phyloP scores from a whole-genome alignment of 2,888 invertebrate genomes.

The Calameuta pallipes region DNA sequence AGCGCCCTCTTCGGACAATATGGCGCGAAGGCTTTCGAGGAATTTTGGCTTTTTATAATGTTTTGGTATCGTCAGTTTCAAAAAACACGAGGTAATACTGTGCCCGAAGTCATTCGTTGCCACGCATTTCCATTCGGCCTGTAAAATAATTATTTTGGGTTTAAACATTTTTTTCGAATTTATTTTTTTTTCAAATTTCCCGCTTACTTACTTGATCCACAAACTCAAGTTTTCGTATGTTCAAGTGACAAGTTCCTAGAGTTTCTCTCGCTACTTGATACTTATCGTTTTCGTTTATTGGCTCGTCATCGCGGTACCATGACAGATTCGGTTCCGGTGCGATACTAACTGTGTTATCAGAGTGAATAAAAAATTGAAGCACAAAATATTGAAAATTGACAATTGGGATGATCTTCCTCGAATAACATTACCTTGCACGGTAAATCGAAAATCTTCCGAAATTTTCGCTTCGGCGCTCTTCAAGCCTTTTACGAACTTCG shows the following conservation, averaged over 20 bases:
- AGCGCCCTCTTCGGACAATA: constrained; percentile 88
- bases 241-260: constrained; percentile 78
- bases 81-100: constrained; percentile 87
- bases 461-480: constrained; percentile 86
- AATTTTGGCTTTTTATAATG: constrained; percentile 91
- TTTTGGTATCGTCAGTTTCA: constrained; percentile 85
- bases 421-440: constrained; percentile 75
- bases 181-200: background rate
- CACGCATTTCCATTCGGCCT: constrained; percentile 92
- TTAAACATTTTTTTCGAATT: background rate
- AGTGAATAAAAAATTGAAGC: constrained; percentile 6
- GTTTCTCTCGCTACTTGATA: constrained; percentile 78
- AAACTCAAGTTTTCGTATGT: constrained; percentile 80
- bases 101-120: constrained; percentile 91
- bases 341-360: constrained; percentile 74
- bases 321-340: constrained; percentile 83
- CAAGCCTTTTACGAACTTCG: constrained; percentile 83
- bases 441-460: constrained; percentile 84
- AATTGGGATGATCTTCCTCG: constrained; percentile 8
- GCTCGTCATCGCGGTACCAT: constrained; percentile 91
- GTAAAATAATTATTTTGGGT: constrained; percentile 20
- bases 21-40: constrained; percentile 85
- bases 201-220: constrained; percentile 74
- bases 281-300: constrained; percentile 76
- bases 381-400: background rate